Evolutionary conservation across 2,797 vertebrate genomes (phyloP), one percentile per base, ranked within the genome.

Genomic region (Anabas testudineus): DNA sequence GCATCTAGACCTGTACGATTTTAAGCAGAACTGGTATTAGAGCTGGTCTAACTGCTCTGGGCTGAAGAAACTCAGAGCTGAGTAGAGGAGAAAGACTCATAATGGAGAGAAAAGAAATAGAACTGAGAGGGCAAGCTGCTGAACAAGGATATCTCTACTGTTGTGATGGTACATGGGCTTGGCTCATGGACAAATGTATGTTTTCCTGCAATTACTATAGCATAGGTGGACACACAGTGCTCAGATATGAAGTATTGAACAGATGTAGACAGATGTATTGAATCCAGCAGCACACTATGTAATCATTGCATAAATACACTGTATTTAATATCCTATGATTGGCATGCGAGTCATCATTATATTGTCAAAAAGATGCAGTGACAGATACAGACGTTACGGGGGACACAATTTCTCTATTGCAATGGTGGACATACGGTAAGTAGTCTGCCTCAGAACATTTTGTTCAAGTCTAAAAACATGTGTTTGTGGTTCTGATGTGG

Each of bases 381-480:
- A 36, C 34, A 36, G 36, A 13, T 36, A 36, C 10, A 36, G 30
- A 30, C 32, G 30, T 36, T 3, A 36, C 34, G 36, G 10, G 36
- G 12, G 10, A 10, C 1, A 13, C 0, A 34, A 36, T 13, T 36
- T 36, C 30, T 36, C 12, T 12, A 2, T 13, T 13, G 34, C 10
- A 13, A 1, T 32, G 10, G 12, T 3, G 34, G n/a, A 36, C 12
- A 36, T 54, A 10, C 15, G 13, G 26, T 47, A 45, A 59, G 45
- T 24, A 13, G 28, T 19, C 46, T 47, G 47, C 37, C 26, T 41
- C 34, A 36, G 52, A 52, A 49, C 37, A 54, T 70, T 72, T 53
- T 15, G 9, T 52, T 39, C 18, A 64, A 10, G 47, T 77, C 61
- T 78, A 76, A 72, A 77, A 82, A 64, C 54, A 76, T 74, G 41